Evolutionary conservation across 2,888 invertebrate genomes (phyloP), one percentile per base, ranked within the genome.

Genomic region (Sthenelais limicola): DNA sequence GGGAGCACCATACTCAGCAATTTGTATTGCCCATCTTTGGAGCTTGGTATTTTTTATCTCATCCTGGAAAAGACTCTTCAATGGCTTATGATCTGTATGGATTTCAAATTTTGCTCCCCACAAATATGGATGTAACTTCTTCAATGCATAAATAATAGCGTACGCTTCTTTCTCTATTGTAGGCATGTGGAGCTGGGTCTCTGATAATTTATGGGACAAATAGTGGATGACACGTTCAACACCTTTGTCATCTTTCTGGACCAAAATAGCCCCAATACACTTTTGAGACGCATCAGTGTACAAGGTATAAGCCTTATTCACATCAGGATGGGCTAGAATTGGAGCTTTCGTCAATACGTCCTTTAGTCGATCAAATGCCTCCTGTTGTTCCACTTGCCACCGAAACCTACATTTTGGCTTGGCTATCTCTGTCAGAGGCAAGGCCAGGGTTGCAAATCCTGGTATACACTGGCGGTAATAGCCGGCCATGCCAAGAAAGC

Each of bases 381-480:
- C 35, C 3, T 33, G 26, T 24, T 48, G 21, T 9, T 35, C 67
- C 21, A 18, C n/a, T 7, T n/a, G 5, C 72, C 72, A 72, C 3
- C 33, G 35, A 32, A 72, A 52, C 18, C 15, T 28, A 15, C 15
- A 26, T 3, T 48, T 12, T 28, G 3, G 32, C 18, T 33, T 47
- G 7, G 48, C 51, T 9, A 72, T 24, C 21, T 33, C n/a, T 24
- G 21, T 32, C 28, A 73, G 52, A 0, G 71, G 73, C 1, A 26
- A 33, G 26, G 73, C 62, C 3, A 73, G 24, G 2, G 48, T 18
- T 0, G 73, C 71, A 62, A 38, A 73, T 15, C 62, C 28, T 30
- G 48, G 49, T 3, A 73, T 56, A 30, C 24, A 62, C 18, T 33
- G 28, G 15, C 73, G 1, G 52, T 73, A 73, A 43, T 71, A 73